These are phyloP conservation scores for Elachura formosa DNA, from an alignment of 2,113 vertebrate species.

Conservation along the genomic window DNA sequence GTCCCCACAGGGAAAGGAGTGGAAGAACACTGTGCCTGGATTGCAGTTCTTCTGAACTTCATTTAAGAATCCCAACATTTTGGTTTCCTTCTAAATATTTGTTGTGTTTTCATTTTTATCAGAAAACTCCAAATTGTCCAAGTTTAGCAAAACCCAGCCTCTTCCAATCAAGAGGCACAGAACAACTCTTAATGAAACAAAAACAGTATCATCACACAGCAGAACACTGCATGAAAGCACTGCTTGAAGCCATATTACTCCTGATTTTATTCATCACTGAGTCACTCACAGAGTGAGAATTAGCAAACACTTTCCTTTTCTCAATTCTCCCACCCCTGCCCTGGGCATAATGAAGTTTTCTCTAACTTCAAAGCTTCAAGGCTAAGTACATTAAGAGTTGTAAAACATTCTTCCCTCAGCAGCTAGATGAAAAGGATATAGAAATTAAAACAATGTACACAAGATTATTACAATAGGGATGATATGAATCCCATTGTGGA, in stretches of 20 bases:
- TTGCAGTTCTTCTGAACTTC: background rate
- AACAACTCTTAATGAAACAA: background rate
- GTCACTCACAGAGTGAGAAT: background rate
- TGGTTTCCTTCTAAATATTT: background rate
- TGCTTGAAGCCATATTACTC: background rate
- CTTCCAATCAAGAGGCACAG: background rate
- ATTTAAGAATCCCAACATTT: background rate
- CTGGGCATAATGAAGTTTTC: constrained; percentile 15
- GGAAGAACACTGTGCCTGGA: background rate
- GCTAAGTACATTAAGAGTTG: constrained; percentile 5
- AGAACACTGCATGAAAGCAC: background rate
- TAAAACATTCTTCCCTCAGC: background rate
- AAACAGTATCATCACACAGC: background rate
- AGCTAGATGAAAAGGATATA: constrained; percentile 8
- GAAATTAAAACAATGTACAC: constrained; percentile 48
- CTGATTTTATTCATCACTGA: background rate
- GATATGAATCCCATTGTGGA: background rate
- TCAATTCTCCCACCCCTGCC: background rate
- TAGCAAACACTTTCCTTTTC: background rate
- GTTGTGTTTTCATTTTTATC: background rate
- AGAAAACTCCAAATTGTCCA: background rate
- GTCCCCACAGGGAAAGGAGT: background rate
- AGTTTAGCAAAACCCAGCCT: background rate
- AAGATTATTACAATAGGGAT: background rate
- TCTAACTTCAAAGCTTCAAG: background rate